These are phyloP conservation scores for Macheiramphus alcinus DNA, from an alignment of 2,113 vertebrate genomes.

Conservation along the genomic window DNA sequence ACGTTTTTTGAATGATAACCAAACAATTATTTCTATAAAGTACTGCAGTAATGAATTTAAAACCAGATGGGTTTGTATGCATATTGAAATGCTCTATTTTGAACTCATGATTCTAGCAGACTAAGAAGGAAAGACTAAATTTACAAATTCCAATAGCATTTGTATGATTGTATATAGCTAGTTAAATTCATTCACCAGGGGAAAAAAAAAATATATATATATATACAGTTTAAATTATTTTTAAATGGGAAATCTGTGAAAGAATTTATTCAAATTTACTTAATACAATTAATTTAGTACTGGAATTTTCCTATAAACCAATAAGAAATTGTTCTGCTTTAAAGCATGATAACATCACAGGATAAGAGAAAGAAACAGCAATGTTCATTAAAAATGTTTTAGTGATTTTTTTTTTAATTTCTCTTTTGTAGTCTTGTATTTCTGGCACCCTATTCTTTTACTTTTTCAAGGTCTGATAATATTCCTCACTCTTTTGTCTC, in stretches of 20 bases:
- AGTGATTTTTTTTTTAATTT: neutral
- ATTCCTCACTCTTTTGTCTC: neutral
- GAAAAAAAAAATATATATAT: no score
- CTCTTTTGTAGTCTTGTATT: neutral
- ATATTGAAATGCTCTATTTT: neutral
- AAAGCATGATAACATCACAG: neutral
- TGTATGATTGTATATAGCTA: neutral
- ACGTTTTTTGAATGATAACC: neutral
- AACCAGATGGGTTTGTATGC: neutral
- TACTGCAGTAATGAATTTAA: neutral
- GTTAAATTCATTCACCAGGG: neutral
- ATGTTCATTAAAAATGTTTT: neutral
- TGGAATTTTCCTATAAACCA: neutral
- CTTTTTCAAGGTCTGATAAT: neutral
- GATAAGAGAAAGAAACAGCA: neutral
- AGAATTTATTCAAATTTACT: neutral
- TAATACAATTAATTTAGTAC: neutral
- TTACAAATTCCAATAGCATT: neutral
- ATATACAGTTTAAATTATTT: neutral
- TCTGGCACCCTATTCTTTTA: neutral
- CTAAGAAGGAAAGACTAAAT: neutral
- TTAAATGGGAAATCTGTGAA: neutral
- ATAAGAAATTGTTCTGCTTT: neutral
- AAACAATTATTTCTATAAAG: neutral
- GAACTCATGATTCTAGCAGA: neutral